Evolutionary conservation across 2,113 vertebrate genomes (phyloP).

Genomic region (Otus sunia): DNA sequence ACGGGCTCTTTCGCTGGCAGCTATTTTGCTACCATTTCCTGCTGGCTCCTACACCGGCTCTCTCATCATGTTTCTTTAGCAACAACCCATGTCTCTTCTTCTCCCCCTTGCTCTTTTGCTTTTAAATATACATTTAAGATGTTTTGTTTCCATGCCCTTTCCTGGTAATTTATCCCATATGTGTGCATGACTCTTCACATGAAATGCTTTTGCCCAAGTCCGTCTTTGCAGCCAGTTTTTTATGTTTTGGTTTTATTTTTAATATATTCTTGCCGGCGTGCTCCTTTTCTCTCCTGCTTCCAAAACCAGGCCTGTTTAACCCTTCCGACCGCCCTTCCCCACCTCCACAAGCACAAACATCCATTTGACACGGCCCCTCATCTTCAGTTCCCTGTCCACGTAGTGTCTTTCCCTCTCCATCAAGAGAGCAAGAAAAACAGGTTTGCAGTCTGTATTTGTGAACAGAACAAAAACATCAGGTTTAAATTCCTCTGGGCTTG

Average conservation of each 20-base stretch:
- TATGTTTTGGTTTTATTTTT: conserved; percentile 22
- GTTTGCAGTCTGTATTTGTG: conserved; percentile 31
- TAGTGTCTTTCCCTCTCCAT: background rate
- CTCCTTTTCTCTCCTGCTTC: background rate
- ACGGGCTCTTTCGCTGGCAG: background rate
- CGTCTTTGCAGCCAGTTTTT: background rate
- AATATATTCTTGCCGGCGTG: background rate
- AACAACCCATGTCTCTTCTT: background rate
- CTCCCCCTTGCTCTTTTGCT: background rate
- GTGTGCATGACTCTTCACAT: background rate
- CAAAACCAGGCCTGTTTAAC: background rate
- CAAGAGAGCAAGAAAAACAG: conserved; percentile 51
- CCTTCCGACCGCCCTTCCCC: background rate
- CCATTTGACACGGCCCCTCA: background rate
- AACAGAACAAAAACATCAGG: background rate
- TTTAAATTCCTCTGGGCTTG: conserved; percentile 34
- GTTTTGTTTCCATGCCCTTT: conserved; percentile 17
- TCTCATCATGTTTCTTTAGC: background rate
- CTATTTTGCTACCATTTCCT: background rate
- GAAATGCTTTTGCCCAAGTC: conserved; percentile 1
- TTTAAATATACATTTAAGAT: conserved; percentile 21
- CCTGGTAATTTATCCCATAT: conserved; percentile 34
- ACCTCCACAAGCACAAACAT: background rate
- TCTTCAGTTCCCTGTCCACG: background rate
- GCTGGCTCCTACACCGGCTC: background rate